Evolutionary conservation across 2,113 vertebrate species (phyloP), one percentile per base, ranked within the genome.

Genomic region (Salvelinus fontinalis): DNA sequence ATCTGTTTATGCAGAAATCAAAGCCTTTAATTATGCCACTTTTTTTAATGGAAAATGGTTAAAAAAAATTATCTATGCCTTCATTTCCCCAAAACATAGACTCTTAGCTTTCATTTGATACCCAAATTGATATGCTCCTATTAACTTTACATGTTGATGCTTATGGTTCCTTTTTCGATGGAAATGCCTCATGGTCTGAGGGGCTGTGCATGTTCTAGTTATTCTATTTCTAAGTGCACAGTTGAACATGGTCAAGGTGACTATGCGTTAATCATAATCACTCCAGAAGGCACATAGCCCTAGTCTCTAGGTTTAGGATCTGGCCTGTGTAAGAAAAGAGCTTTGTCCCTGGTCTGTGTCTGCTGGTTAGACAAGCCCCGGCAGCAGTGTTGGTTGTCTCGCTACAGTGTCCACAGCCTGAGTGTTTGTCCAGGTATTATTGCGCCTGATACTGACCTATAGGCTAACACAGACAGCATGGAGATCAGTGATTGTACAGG

Each of bases 371-470:
- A 62, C 39, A 57, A 57, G 54, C 29, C 5, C 51, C 9, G 57
- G 62, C 78, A 57, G 27, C n/a, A 11, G 26, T 22, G 1, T 11
- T 12, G 57, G 4, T 62, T 69, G 44, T 81, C 68, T 88, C 13
- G 68, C 12, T 7, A 24, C 64, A 20, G n/a, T 1, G 18, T 18
- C 14, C 64, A 68, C 69, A 27, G 27, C 34, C 68, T 74, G 6
- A 73, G 73, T 79, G 81, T 87, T 87, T 85, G 76, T 77, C 71
- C 81, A 78, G 75, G 77, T 85, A 75, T 31, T 0, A 4, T 12
- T 78, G 69, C 72, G 65, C 68, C 67, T 74, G 83, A 90, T 89
- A 83, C 70, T 62, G 66, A 89, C 89, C 87, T 73, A 77, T 71
- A 79, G 74, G 72, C 67, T 16, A 81, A 84, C 48, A 68, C 71